phyloP scores from a whole-genome alignment of 2,797 vertebrate genomes.

The Mareca strepera region DNA sequence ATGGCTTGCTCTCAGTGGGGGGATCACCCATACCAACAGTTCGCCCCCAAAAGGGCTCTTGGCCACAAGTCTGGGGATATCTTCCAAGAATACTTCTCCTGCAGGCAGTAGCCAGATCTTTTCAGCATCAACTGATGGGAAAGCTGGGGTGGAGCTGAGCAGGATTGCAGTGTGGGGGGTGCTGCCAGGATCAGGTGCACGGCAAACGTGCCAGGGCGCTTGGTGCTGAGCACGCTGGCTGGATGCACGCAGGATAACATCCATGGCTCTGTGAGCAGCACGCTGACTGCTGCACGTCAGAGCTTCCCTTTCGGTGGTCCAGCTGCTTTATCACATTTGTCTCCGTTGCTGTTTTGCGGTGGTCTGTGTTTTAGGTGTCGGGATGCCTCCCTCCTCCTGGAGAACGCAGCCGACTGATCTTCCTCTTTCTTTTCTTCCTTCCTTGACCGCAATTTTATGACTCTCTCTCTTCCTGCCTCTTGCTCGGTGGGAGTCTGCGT shows the following conservation, averaged over 20 bases:
- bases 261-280: background rate
- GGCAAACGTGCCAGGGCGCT: background rate
- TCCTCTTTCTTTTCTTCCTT: slow-evolving; percentile 33
- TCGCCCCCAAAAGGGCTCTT: background rate
- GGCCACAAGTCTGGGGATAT: background rate
- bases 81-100: background rate
- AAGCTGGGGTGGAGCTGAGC: background rate
- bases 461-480: slow-evolving; percentile 31
- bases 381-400: background rate
- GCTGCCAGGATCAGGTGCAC: background rate
- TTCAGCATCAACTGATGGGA: background rate
- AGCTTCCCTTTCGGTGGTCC: background rate
- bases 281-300: background rate
- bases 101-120: background rate
- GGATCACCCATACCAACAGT: background rate
- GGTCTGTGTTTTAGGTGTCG: background rate
- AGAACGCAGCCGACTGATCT: background rate
- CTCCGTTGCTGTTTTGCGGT: background rate
- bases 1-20: background rate
- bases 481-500: slow-evolving; percentile 11
- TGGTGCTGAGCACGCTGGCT: accelerated
- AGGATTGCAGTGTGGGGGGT: background rate
- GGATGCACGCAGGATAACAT: background rate
- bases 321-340: background rate
- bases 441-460: slow-evolving; percentile 43